phyloP scores from a whole-genome alignment of 2,797 vertebrate species.

The Rhynchonycteris naso region DNA sequence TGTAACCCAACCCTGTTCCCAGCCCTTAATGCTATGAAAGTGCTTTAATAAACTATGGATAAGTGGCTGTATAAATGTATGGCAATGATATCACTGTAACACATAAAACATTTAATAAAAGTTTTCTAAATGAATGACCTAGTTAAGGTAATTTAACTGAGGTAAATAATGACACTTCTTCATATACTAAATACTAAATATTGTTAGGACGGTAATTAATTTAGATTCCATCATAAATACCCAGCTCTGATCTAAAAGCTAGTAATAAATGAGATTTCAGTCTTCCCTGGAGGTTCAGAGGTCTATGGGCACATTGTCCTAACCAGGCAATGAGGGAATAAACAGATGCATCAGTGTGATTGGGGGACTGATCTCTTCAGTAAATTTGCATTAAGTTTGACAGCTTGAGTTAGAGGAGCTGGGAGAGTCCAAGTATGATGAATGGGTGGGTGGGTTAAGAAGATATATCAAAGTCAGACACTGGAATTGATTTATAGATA shows the following conservation, averaged over 20 bases:
- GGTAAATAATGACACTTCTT: background rate
- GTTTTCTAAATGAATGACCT: background rate
- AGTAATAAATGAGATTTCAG: background rate
- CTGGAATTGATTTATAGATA: background rate
- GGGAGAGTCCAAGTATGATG: background rate
- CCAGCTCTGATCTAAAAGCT: background rate
- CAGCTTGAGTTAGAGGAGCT: background rate
- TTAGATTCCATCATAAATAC: background rate
- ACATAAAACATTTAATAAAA: background rate
- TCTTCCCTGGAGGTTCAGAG: slow-evolving; percentile 14
- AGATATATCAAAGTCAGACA: background rate
- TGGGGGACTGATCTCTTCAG: background rate
- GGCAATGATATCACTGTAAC: background rate
- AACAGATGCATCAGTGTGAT: background rate
- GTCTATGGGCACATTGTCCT: background rate
- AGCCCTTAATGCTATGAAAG: background rate
- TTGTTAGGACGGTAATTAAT: background rate
- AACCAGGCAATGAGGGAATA: background rate
- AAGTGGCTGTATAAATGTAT: background rate
- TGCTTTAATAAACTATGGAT: background rate
- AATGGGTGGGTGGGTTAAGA: background rate
- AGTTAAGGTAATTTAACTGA: background rate
- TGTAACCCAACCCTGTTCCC: background rate
- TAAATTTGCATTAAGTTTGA: background rate
- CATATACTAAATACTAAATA: background rate